Percentiles rank a stretch among this genome's conserved stretches.
Conservation (phyloP, 2,113 vertebrate species). For the Saccopteryx leptura region DNA sequence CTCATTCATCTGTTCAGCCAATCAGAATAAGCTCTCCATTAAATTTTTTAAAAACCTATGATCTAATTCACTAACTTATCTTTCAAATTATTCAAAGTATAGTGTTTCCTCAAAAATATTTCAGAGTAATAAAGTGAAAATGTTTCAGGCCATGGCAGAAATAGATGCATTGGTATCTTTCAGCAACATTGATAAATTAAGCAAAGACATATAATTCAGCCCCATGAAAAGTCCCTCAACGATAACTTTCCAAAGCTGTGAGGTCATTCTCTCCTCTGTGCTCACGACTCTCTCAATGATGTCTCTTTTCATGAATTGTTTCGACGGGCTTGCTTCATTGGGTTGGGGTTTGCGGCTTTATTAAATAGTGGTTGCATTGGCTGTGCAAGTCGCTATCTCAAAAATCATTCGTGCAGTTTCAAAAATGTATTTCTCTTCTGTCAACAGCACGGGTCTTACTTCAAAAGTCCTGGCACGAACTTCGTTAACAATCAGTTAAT, state of each 20-base stretch:
- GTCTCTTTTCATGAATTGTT: background rate
- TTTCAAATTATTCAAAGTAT: background rate
- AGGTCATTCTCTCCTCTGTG: background rate
- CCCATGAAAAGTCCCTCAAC: background rate
- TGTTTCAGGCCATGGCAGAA: background rate
- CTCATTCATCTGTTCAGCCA: background rate
- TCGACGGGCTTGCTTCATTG: too few relatives aligned
- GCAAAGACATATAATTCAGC: rapidly evolving
- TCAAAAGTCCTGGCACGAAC: background rate
- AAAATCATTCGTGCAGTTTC: background rate
- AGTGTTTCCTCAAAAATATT: background rate
- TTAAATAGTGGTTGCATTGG: background rate
- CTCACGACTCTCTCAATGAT: rapidly evolving
- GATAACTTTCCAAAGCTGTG: background rate
- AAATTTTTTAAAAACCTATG: background rate
- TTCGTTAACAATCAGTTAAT: background rate
- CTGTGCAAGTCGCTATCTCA: background rate
- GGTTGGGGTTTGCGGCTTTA: background rate
- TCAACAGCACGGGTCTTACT: background rate
- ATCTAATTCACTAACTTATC: background rate
- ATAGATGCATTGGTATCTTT: background rate
- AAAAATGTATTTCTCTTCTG: background rate
- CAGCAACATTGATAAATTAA: background rate
- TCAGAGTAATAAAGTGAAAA: background rate
- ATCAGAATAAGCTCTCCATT: background rate